These are phyloP conservation scores for Poecilia picta DNA, from an alignment of 2,797 vertebrate genomes.

Conservation along the genomic window DNA sequence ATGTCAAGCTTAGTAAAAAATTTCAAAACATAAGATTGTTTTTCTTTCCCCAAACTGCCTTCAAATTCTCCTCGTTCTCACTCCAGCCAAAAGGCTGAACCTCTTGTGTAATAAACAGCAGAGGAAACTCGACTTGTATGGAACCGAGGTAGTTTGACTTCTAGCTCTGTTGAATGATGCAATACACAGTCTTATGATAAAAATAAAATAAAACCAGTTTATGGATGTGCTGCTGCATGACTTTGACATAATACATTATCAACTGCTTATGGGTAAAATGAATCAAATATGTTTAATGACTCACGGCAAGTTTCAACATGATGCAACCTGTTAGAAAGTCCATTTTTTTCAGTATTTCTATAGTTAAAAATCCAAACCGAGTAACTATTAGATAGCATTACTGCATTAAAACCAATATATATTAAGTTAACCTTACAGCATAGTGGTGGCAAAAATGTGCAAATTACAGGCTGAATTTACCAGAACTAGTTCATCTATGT, in stretches of 20 bases:
- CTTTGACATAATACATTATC: constrained; percentile 8
- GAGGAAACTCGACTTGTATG: constrained; percentile 23
- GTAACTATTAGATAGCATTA: background rate
- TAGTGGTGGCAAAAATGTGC: background rate
- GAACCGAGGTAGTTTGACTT: constrained; percentile 12
- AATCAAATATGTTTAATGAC: constrained; percentile 19
- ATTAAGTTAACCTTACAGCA: background rate
- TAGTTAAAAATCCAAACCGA: background rate
- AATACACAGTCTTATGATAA: background rate
- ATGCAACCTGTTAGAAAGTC: background rate
- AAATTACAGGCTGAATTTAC: constrained; percentile 7
- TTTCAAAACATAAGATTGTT: background rate
- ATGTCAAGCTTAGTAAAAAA: background rate
- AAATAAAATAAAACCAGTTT: background rate
- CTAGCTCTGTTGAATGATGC: constrained; percentile 37
- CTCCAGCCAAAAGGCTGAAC: background rate
- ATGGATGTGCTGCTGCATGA: constrained; percentile 18
- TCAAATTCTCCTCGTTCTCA: background rate
- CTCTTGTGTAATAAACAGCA: background rate
- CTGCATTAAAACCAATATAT: no score
- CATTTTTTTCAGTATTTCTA: background rate
- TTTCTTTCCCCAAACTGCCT: background rate
- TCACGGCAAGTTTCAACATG: background rate
- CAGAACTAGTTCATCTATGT: background rate
- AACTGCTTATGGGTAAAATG: constrained; percentile 20